Conservation (phyloP, 2,113 vertebrate genomes). For the Capreolus pygargus region DNA sequence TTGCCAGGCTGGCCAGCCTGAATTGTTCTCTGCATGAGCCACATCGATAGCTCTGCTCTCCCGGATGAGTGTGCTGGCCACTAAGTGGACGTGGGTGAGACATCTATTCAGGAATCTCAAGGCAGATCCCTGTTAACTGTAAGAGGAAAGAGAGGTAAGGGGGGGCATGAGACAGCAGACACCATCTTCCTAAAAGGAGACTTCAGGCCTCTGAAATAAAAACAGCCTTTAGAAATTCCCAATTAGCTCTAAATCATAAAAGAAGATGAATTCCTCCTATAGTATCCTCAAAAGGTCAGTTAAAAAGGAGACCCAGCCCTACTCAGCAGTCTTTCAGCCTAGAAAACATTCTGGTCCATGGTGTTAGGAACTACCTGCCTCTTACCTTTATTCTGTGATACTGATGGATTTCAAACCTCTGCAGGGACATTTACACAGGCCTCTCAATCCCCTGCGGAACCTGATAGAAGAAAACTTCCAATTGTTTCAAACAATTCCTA, state of each 20-base stretch:
- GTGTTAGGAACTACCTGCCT: conserved; percentile 23
- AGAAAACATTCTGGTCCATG: neutral
- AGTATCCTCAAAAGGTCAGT: conserved; percentile 27
- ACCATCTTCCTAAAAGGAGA: neutral
- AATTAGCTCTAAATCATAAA: conserved; percentile 30
- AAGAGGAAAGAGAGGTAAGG: neutral
- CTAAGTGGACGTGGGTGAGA: neutral
- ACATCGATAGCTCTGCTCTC: neutral
- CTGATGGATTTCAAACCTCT: conserved; percentile 46
- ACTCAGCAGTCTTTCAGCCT: neutral
- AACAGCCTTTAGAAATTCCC: neutral
- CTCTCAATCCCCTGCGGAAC: conserved; percentile 9
- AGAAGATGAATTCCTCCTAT: neutral
- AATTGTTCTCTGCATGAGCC: neutral
- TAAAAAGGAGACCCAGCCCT: neutral
- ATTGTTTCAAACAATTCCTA: conserved; percentile 51
- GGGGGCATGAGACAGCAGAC: neutral
- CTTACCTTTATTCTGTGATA: conserved; percentile 26
- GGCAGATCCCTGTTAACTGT: neutral
- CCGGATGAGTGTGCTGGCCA: neutral
- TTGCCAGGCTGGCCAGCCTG: neutral
- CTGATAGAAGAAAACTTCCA: conserved; percentile 27
- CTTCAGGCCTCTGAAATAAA: neutral
- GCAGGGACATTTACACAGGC: neutral
- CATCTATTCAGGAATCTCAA: neutral